phyloP scores from a whole-genome alignment of 1,140 invertebrate genomes.

The Drosophila ogumai region DNA sequence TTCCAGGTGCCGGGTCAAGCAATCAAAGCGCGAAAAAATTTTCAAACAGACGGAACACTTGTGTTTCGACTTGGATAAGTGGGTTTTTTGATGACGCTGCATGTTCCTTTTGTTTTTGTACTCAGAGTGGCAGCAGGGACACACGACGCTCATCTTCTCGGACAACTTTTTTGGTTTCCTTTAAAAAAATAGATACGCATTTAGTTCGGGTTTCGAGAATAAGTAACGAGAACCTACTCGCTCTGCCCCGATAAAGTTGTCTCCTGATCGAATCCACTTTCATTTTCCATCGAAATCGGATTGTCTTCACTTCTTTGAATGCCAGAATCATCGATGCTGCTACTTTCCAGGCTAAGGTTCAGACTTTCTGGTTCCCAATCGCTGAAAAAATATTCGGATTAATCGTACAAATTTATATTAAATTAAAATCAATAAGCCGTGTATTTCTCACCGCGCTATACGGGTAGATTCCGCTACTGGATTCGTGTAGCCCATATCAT shows the following conservation, averaged over 20 bases:
- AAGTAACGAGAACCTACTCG: neutral
- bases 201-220: neutral
- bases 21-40: fast-evolving
- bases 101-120: neutral
- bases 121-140: neutral
- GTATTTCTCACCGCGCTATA: neutral
- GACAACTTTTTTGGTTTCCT: neutral
- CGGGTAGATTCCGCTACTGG: neutral
- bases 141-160: neutral
- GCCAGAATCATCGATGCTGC: neutral
- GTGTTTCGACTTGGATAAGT: neutral
- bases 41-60: neutral
- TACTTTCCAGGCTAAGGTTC: neutral
- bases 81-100: neutral
- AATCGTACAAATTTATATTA: neutral
- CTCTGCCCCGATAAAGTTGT: neutral
- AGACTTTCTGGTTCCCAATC: neutral
- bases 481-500: neutral
- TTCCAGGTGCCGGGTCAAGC: neutral
- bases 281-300: neutral
- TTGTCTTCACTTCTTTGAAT: neutral
- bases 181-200: neutral
- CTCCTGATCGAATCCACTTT: neutral
- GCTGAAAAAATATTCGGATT: neutral
- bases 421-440: neutral